phyloP scores from a whole-genome alignment of 2,888 invertebrate species.

The Drosophila quinaria region DNA sequence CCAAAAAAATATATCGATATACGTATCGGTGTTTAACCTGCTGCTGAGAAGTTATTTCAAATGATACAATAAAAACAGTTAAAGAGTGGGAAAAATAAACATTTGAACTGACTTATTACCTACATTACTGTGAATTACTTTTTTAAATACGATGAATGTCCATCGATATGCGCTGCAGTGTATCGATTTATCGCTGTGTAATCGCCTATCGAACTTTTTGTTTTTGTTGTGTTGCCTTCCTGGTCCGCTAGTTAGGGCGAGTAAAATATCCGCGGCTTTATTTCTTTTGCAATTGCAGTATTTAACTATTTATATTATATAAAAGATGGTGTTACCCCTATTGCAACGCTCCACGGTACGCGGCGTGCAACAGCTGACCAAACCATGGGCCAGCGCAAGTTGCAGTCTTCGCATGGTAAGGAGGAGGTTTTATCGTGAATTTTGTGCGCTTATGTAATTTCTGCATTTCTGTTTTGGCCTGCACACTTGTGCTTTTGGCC shows the following conservation, averaged over 20 bases:
- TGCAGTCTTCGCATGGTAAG: conserved; percentile 78
- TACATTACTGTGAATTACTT: no score
- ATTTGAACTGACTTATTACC: neutral
- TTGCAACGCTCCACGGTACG: conserved; percentile 77
- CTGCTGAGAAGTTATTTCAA: neutral
- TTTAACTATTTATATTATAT: conserved; percentile 24
- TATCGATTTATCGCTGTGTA: neutral
- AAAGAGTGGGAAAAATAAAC: neutral
- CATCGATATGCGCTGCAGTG: conserved; percentile 35
- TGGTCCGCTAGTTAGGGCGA: conserved; percentile 43
- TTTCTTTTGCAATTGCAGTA: conserved; percentile 33
- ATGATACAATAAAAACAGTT: neutral
- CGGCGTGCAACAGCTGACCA: conserved; percentile 78
- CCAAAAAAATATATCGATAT: conserved; percentile 14
- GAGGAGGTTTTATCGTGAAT: conserved; percentile 57
- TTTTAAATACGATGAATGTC: neutral
- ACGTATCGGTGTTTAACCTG: neutral
- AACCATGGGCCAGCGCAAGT: conserved; percentile 59
- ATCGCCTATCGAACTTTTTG: conserved; percentile 42
- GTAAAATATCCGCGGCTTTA: conserved; percentile 52
- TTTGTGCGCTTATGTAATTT: conserved; percentile 68
- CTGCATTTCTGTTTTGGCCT: conserved; percentile 47
- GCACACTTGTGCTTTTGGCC: conserved; percentile 23
- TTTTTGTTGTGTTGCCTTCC: conserved; percentile 53
- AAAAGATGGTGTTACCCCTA: conserved; percentile 80